Percentiles rank a stretch among this genome's conserved stretches.
These are phyloP conservation scores for Brachyopa scutellaris DNA, from an alignment of 2,888 invertebrate species.

Conservation along the genomic window DNA sequence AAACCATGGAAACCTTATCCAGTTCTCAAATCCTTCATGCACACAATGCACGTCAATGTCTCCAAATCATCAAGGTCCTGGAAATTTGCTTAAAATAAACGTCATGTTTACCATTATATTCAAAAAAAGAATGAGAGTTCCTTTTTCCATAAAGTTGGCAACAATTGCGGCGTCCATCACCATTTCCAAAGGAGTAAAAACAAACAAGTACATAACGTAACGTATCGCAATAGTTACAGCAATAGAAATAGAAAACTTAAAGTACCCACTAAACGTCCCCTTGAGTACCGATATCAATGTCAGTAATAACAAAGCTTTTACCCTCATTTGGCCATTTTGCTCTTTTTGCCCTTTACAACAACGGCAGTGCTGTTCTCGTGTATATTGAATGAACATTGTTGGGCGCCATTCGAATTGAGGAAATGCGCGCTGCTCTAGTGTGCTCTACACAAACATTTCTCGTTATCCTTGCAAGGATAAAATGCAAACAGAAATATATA, in stretches of 20 bases:
- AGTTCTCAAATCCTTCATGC: not conserved
- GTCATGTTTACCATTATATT: not conserved
- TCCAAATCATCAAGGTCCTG: not conserved
- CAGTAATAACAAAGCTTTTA: constrained; percentile 44
- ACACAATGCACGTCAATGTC: not conserved
- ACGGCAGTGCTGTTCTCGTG: not conserved
- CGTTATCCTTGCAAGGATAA: constrained; percentile 45
- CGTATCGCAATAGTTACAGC: constrained; percentile 6
- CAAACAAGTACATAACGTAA: not conserved
- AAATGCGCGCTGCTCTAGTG: too few species aligned
- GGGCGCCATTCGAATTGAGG: constrained; percentile 19
- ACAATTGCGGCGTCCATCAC: too few species aligned
- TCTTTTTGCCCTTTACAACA: not conserved
- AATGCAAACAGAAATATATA: constrained; percentile 18
- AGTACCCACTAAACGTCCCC: constrained; percentile 53
- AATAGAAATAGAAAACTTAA: too few species aligned
- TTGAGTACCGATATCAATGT: constrained; percentile 58
- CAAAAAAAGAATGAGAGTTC: not conserved
- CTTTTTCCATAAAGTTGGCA: constrained; percentile 2
- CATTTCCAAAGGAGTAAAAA: too few species aligned
- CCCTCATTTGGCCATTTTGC: constrained; percentile 15
- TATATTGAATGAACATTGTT: constrained; percentile 18
- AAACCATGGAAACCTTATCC: constrained; percentile 23
- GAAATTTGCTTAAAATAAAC: not conserved
- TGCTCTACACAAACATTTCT: constrained; percentile 28